Evolutionary conservation across 2,113 vertebrate species (phyloP).

Genomic region (Pitta sordida): DNA sequence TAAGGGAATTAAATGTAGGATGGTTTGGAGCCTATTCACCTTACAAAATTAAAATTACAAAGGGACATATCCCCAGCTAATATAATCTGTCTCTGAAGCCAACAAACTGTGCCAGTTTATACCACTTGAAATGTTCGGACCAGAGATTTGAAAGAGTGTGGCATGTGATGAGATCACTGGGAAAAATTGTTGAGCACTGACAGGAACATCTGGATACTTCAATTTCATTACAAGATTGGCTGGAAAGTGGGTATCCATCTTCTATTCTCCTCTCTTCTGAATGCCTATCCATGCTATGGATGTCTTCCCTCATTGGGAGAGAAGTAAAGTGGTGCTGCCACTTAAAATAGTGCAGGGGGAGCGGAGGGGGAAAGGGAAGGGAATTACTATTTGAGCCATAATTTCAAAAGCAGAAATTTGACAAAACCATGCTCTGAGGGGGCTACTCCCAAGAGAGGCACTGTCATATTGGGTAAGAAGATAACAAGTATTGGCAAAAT

Average conservation of each 20-base stretch:
- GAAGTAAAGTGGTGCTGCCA: neutral
- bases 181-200: neutral
- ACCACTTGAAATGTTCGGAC: neutral
- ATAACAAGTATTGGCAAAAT: neutral
- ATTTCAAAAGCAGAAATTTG: slow-evolving; percentile 5
- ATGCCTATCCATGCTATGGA: neutral
- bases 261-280: neutral
- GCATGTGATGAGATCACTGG: neutral
- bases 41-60: neutral
- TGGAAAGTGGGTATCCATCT: neutral
- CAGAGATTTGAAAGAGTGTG: neutral
- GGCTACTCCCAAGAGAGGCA: neutral
- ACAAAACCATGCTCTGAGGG: neutral
- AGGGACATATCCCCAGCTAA: neutral
- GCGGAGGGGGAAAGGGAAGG: neutral
- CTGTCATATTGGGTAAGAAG: neutral
- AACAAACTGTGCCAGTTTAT: neutral
- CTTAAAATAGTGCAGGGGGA: neutral
- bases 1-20: neutral
- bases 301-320: neutral
- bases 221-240: neutral
- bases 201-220: neutral
- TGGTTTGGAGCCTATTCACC: neutral
- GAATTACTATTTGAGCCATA: neutral
- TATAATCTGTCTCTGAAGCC: neutral